Conservation (phyloP, 2,888 invertebrate genomes). For the Adela reaumurella region DNA sequence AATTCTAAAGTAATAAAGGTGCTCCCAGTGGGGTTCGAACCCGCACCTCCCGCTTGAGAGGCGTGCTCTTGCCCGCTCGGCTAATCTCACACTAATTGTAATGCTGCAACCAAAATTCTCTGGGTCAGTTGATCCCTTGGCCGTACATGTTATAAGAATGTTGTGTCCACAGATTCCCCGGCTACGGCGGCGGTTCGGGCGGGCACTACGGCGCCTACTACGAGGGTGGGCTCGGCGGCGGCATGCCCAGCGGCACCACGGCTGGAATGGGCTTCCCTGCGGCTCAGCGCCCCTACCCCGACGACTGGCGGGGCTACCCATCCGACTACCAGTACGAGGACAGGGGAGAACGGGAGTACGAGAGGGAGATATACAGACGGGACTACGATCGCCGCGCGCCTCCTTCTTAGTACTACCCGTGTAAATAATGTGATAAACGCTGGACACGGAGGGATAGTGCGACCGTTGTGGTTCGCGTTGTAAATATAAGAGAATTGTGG, state of each 20-base stretch:
- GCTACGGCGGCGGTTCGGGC: conserved; percentile 46
- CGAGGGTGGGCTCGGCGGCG: conserved; percentile 23
- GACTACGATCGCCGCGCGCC: conserved; percentile 66
- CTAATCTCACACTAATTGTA: no score
- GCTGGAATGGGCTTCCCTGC: conserved; percentile 50
- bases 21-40: no score
- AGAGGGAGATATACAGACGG: conserved; percentile 56
- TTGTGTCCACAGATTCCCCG: conserved; percentile 32
- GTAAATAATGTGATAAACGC: no score
- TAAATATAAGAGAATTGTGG: no score
- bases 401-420: conserved; percentile 38
- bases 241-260: conserved; percentile 27
- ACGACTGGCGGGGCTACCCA: conserved; percentile 48
- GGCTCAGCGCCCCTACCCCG: conserved; percentile 34
- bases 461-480: no score
- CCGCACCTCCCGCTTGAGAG: no score
- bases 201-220: conserved; percentile 37
- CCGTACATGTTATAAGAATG: no score
- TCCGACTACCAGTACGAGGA: conserved; percentile 46
- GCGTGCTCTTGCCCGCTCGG: no score
- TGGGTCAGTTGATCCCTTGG: no score
- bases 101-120: no score
- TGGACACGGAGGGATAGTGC: no score
- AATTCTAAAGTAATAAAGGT: no score
- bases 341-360: conserved; percentile 48